These are phyloP conservation scores for Campaea margaritaria DNA, from an alignment of 2,888 invertebrate genomes.

Conservation along the genomic window DNA sequence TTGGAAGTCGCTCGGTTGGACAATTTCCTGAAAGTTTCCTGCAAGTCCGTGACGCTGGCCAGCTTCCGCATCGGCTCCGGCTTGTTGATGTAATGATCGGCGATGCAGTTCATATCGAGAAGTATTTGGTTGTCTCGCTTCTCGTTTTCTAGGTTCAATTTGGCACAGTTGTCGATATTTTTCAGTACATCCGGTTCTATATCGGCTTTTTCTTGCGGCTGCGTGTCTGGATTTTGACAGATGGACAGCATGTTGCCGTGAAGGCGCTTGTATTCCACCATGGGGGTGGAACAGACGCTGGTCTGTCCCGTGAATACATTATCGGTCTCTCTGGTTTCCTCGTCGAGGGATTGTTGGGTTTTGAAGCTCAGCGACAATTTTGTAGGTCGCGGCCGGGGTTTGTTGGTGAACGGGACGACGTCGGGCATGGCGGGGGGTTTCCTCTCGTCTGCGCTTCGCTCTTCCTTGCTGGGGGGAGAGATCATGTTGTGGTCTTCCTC, in stretches of 20 bases:
- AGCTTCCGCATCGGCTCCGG: slow-evolving; percentile 76
- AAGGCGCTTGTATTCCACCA: slow-evolving; percentile 90
- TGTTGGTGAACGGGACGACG: slow-evolving; percentile 81
- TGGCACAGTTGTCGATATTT: slow-evolving; percentile 68
- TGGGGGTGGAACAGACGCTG: slow-evolving; percentile 91
- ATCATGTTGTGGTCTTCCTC: slow-evolving; percentile 88
- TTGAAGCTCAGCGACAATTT: slow-evolving; percentile 86
- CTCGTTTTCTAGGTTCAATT: slow-evolving; percentile 64
- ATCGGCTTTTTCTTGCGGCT: slow-evolving; percentile 80
- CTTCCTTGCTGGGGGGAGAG: slow-evolving; percentile 73
- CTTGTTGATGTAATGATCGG: slow-evolving; percentile 80
- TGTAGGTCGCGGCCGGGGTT: slow-evolving; percentile 81
- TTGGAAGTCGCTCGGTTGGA: slow-evolving; percentile 85
- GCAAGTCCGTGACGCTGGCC: slow-evolving; percentile 87
- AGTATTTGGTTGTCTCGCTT: slow-evolving; percentile 71
- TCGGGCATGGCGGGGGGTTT: slow-evolving; percentile 75
- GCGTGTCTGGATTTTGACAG: slow-evolving; percentile 86
- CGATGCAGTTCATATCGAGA: slow-evolving; percentile 74
- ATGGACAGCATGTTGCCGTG: slow-evolving; percentile 91
- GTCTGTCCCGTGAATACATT: slow-evolving; percentile 88
- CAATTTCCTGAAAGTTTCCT: slow-evolving; percentile 85
- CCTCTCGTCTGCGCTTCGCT: slow-evolving; percentile 47
- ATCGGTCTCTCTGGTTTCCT: slow-evolving; percentile 81
- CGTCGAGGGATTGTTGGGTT: slow-evolving; percentile 83
- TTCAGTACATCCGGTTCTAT: slow-evolving; percentile 73